These are phyloP conservation scores for Propithecus coquereli DNA, from an alignment of 2,113 vertebrate genomes.

Conservation along the genomic window DNA sequence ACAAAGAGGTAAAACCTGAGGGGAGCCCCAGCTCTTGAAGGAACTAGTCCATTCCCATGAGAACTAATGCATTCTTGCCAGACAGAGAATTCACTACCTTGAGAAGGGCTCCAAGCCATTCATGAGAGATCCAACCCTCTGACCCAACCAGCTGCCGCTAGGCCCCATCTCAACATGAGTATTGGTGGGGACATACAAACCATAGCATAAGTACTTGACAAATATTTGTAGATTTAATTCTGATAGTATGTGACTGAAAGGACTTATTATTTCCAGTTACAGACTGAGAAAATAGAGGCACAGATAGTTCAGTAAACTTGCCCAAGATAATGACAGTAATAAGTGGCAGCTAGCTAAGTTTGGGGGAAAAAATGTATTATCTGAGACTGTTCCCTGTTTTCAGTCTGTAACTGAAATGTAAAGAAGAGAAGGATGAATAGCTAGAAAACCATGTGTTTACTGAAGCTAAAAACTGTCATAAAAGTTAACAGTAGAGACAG, in stretches of 20 bases:
- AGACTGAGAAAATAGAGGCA: not conserved
- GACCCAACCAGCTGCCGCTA: no score
- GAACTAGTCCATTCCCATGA: no score
- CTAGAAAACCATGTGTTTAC: not conserved
- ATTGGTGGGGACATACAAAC: no score
- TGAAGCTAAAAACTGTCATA: not conserved
- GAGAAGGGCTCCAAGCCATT: no score
- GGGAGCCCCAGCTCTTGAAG: no score
- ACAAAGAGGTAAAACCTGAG: no score
- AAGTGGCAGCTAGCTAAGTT: not conserved
- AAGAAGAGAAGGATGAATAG: not conserved
- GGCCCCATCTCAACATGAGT: no score
- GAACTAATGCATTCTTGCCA: no score
- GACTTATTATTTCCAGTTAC: not conserved
- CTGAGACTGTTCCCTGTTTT: not conserved
- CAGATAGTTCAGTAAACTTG: not conserved
- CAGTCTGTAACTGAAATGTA: not conserved
- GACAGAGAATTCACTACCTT: no score
- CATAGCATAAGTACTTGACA: not conserved
- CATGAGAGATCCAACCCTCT: no score
- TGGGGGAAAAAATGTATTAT: not conserved
- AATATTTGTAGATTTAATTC: not conserved
- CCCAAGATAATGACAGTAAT: not conserved
- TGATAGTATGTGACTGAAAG: not conserved
- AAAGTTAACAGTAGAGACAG: not conserved